Conservation (phyloP, 2,888 invertebrate species). For the Abscondita cerata region DNA sequence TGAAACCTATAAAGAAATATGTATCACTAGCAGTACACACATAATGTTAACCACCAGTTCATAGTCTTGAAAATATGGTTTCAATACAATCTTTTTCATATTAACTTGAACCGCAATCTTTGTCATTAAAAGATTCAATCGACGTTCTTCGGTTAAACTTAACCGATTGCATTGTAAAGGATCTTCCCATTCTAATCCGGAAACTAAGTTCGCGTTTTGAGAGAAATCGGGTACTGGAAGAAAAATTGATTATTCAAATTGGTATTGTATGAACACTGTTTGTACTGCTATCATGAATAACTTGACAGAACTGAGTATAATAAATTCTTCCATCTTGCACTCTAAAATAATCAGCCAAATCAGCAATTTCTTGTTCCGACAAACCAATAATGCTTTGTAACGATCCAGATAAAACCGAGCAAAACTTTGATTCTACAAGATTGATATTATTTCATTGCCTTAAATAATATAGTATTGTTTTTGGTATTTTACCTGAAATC, state of each 20-base stretch:
- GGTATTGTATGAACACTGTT: slow-evolving; percentile 4
- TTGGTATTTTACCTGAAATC: slow-evolving; percentile 65
- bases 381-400: slow-evolving; percentile 72
- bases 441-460: background rate
- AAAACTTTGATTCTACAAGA: slow-evolving; percentile 75
- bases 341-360: slow-evolving; percentile 79
- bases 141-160: slow-evolving; percentile 70
- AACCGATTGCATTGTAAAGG: slow-evolving; percentile 71
- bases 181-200: slow-evolving; percentile 73
- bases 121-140: slow-evolving; percentile 72
- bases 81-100: slow-evolving; percentile 67
- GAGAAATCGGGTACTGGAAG: slow-evolving; percentile 61
- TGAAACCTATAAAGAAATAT: slow-evolving; percentile 64
- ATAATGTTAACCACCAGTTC: slow-evolving; percentile 62
- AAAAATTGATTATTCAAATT: slow-evolving; percentile 3
- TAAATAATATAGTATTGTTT: background rate
- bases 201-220: slow-evolving; percentile 59
- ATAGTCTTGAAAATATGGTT: slow-evolving; percentile 79
- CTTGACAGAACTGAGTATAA: slow-evolving; percentile 77
- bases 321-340: slow-evolving; percentile 80
- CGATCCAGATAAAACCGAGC: slow-evolving; percentile 72
- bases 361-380: slow-evolving; percentile 74
- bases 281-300: slow-evolving; percentile 73
- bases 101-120: slow-evolving; percentile 71
- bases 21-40: background rate